These are phyloP conservation scores for Pinctada fucata DNA, from an alignment of 2,888 invertebrate genomes.

Conservation along the genomic window DNA sequence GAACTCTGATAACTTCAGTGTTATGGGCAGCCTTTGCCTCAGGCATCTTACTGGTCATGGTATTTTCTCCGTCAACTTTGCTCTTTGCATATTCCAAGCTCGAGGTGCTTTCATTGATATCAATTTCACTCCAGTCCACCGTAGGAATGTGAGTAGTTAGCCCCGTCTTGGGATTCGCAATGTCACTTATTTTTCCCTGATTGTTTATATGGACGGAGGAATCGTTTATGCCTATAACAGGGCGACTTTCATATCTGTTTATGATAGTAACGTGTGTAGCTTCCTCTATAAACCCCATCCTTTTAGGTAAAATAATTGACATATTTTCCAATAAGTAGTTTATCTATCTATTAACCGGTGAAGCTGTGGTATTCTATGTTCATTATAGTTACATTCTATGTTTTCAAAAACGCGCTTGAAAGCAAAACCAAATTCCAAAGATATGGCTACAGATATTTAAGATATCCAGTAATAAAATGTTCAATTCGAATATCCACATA, in stretches of 20 bases:
- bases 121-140: conserved; percentile 25
- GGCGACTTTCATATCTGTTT: conserved; percentile 49
- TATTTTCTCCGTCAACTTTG: conserved; percentile 37
- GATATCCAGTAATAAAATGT: too few relatives aligned
- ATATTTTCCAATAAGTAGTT: conserved; percentile 47
- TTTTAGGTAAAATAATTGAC: conserved; percentile 54
- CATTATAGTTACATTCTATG: not conserved
- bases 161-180: conserved; percentile 48
- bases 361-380: conserved; percentile 13
- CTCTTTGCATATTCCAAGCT: conserved; percentile 33
- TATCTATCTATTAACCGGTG: conserved; percentile 44
- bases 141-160: conserved; percentile 48
- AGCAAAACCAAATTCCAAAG: too few relatives aligned
- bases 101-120: conserved; percentile 27
- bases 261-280: conserved; percentile 50
- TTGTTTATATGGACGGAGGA: conserved; percentile 57
- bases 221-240: conserved; percentile 51
- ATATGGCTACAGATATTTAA: too few relatives aligned
- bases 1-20: conserved; percentile 26
- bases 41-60: conserved; percentile 38
- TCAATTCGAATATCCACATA: too few relatives aligned
- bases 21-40: conserved; percentile 35
- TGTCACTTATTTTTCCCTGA: conserved; percentile 54
- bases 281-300: conserved; percentile 49
- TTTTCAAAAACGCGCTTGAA: not conserved